phyloP scores from a whole-genome alignment of 2,888 invertebrate genomes.

The Ptychoptera albimana region DNA sequence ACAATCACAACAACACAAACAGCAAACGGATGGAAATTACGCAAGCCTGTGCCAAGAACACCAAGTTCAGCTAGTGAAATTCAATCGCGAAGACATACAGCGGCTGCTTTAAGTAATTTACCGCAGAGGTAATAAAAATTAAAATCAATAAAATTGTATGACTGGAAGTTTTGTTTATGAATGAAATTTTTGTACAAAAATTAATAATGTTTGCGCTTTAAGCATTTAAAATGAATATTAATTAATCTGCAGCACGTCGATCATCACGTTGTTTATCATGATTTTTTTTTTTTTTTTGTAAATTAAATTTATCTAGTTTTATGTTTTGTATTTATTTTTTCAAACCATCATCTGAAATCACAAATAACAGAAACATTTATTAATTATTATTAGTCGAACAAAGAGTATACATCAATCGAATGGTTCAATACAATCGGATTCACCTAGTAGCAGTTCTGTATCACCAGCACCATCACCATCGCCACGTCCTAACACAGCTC shows the following conservation, averaged over 20 bases:
- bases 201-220: not conserved
- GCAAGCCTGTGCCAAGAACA: constrained; percentile 35
- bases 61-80: constrained; percentile 7
- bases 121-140: constrained; percentile 14
- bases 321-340: not conserved
- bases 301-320: not conserved
- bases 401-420: constrained; percentile 51
- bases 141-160: not conserved
- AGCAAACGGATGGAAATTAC: constrained; percentile 35
- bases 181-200: not conserved
- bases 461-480: constrained; percentile 71
- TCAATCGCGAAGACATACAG: constrained; percentile 9
- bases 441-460: constrained; percentile 65
- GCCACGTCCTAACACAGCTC: constrained; percentile 52
- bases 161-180: not conserved
- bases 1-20: constrained; percentile 1
- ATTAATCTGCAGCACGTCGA: too few relatives aligned
- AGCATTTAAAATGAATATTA: too few relatives aligned
- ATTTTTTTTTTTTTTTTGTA: not conserved
- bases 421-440: constrained; percentile 66
- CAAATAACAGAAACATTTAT: constrained; percentile 2
- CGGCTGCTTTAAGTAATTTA: constrained; percentile 20
- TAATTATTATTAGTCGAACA: constrained; percentile 22
- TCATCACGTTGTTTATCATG: not conserved
- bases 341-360: too few relatives aligned